phyloP scores from a whole-genome alignment of 2,888 invertebrate species.

The Cephus nigrinus region DNA sequence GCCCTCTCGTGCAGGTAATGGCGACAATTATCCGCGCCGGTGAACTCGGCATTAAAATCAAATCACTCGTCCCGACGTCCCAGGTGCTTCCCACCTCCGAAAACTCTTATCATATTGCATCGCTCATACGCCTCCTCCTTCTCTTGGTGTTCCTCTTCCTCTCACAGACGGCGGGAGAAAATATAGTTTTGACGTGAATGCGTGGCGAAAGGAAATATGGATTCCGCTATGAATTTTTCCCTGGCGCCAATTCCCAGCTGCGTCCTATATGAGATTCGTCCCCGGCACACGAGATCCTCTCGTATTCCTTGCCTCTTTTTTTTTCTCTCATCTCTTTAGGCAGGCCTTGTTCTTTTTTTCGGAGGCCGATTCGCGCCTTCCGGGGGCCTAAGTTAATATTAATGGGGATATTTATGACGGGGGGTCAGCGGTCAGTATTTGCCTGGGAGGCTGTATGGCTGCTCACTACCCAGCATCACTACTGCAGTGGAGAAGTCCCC shows the following conservation, averaged over 20 bases:
- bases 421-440: conserved; percentile 53
- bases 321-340: conserved; percentile 13
- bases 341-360: not conserved
- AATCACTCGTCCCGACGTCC: conserved; percentile 40
- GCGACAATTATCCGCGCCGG: conserved; percentile 56
- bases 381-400: conserved; percentile 64
- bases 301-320: conserved; percentile 27
- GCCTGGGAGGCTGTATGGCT: conserved; percentile 10
- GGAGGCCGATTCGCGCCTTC: conserved; percentile 46
- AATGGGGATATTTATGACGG: conserved; percentile 66
- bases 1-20: conserved; percentile 58
- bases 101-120: not conserved
- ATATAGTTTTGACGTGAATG: too few species aligned
- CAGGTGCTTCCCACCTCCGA: conserved; percentile 18
- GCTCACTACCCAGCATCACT: not conserved
- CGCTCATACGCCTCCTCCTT: too few species aligned
- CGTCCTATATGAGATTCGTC: conserved; percentile 62
- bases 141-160: too few species aligned
- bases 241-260: conserved; percentile 61
- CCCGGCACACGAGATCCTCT: conserved; percentile 62
- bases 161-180: too few species aligned
- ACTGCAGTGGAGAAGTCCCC: too few species aligned
- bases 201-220: too few species aligned
- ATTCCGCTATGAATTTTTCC: conserved; percentile 57
- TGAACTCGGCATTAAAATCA: conserved; percentile 58